Percentiles rank a stretch among this genome's conserved stretches.
phyloP scores from a whole-genome alignment of 2,113 vertebrate species.

The Ceyx margarethae region DNA sequence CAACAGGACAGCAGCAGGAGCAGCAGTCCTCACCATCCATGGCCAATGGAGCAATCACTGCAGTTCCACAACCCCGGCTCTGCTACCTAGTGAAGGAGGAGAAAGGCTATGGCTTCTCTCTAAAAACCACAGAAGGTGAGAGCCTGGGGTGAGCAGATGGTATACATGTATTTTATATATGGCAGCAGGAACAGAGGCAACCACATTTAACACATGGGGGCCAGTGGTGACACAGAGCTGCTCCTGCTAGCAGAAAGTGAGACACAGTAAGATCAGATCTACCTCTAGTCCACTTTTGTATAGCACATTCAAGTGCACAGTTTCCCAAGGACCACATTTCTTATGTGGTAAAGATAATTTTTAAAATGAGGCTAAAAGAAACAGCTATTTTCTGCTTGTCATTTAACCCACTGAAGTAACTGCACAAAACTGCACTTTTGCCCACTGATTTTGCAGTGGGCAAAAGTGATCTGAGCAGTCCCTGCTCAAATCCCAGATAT shows the following conservation, averaged over 20 bases:
- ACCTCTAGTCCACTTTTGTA: background rate
- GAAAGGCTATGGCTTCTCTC: conserved; percentile 84
- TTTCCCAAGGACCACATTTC: background rate
- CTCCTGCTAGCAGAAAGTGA: background rate
- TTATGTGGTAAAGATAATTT: background rate
- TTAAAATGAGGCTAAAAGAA: background rate
- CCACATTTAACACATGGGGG: rapidly evolving
- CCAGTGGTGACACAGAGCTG: background rate
- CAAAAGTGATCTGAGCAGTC: too few relatives aligned
- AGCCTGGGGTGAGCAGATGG: background rate
- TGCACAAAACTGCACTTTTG: background rate
- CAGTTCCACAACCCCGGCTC: conserved; percentile 77
- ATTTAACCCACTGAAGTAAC: background rate
- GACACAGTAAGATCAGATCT: background rate
- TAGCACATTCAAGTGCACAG: rapidly evolving
- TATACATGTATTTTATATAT: background rate
- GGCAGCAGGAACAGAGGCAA: background rate
- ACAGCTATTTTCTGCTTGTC: background rate
- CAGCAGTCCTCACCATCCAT: background rate
- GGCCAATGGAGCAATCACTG: conserved; percentile 56
- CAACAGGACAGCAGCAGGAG: background rate
- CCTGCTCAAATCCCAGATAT: background rate
- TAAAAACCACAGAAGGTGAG: conserved; percentile 84
- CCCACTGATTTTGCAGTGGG: background rate
- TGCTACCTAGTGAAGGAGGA: conserved; percentile 86